Percentiles rank a stretch among this genome's conserved stretches.
These are phyloP conservation scores for Callosobruchus maculatus DNA, from an alignment of 2,888 invertebrate genomes.

Conservation along the genomic window DNA sequence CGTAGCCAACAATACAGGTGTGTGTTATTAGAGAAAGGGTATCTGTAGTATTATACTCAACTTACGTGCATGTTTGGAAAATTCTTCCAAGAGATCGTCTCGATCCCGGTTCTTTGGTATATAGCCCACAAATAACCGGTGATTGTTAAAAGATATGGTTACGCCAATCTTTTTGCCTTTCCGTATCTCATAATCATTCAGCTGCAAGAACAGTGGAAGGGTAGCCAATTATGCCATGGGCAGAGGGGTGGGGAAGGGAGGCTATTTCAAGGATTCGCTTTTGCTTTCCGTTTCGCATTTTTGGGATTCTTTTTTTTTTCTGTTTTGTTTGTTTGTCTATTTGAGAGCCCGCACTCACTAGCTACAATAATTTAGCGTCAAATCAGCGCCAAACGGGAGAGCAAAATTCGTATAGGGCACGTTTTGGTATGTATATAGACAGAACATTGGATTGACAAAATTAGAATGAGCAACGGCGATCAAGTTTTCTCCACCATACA, in stretches of 20 bases:
- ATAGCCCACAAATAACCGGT: constrained; percentile 99
- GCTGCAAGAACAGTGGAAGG: constrained; percentile 92
- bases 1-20: constrained; percentile 19
- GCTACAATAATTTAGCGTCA: constrained; percentile 10
- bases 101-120: constrained; percentile 99
- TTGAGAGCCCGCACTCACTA: constrained; percentile 4
- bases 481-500: no score
- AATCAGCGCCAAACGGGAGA: not conserved
- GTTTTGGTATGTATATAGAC: not conserved
- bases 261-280: not conserved
- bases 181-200: constrained; percentile 99
- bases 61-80: constrained; percentile 99
- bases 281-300: not conserved
- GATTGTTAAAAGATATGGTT: constrained; percentile 99
- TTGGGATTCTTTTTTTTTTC: not conserved
- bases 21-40: constrained; percentile 1
- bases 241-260: constrained; percentile 33
- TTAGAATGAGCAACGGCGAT: not conserved
- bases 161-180: constrained; percentile 99
- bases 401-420: not conserved
- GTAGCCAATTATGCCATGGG: constrained; percentile 61
- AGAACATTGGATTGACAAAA: not conserved
- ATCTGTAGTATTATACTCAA: constrained; percentile 46
- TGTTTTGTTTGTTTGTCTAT: no score
- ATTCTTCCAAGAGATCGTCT: constrained; percentile 99